phyloP scores from a whole-genome alignment of 2,888 invertebrate genomes.

The Lydus trimaculatus region DNA sequence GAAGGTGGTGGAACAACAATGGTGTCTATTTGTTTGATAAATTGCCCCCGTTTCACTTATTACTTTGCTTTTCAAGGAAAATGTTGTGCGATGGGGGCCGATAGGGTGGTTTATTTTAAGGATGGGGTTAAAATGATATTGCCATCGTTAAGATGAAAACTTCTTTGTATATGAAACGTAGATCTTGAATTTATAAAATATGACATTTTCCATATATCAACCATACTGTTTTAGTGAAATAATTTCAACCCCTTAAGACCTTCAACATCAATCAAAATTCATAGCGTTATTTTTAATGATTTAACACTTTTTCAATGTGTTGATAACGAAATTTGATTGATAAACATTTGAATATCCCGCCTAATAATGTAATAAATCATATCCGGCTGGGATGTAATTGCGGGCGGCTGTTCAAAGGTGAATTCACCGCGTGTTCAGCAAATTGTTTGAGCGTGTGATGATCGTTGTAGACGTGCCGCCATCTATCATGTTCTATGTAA shows the following conservation, averaged over 20 bases:
- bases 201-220: constrained; percentile 29
- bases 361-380: not conserved
- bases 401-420: constrained; percentile 7
- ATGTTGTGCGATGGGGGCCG: not conserved
- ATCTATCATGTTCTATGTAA: constrained; percentile 6
- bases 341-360: not conserved
- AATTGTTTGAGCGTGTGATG: constrained; percentile 7
- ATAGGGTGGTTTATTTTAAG: not conserved
- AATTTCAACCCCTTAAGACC: not conserved
- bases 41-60: constrained; percentile 59
- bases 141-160: constrained; percentile 31
- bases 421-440: constrained; percentile 7
- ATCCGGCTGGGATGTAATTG: not conserved
- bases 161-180: constrained; percentile 31
- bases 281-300: too few relatives aligned
- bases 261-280: not conserved
- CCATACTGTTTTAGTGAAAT: not conserved
- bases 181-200: constrained; percentile 27
- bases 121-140: not conserved
- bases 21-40: constrained; percentile 61
- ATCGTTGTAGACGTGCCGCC: constrained; percentile 5
- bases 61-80: constrained; percentile 43
- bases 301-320: too few relatives aligned
- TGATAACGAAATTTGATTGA: not conserved
- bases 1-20: constrained; percentile 55